A percentile compares a stretch with the other conserved stretches of the same genome.
These are phyloP conservation scores for Ecdyonurus torrentis DNA, from an alignment of 2,888 invertebrate genomes.

Conservation along the genomic window DNA sequence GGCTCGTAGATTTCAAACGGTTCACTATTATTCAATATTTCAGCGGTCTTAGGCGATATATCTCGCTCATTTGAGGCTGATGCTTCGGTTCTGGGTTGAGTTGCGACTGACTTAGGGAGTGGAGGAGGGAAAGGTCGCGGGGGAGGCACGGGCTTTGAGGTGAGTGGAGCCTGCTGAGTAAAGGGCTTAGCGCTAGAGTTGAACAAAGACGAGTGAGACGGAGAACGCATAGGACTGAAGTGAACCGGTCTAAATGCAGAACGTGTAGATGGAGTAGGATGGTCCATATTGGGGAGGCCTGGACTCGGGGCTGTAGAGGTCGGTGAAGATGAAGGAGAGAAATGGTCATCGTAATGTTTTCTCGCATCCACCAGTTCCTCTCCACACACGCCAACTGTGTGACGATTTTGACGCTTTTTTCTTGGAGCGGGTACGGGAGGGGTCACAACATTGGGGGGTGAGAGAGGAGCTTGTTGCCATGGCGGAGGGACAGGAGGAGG, in stretches of 20 bases:
- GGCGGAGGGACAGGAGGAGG: conserved; percentile 24
- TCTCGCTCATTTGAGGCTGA: neutral
- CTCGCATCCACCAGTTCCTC: conserved; percentile 68
- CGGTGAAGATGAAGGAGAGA: conserved; percentile 1
- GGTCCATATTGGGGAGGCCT: neutral
- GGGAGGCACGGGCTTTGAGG: neutral
- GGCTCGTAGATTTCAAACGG: neutral
- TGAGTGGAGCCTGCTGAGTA: conserved; percentile 2
- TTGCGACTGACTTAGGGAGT: neutral
- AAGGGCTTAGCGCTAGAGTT: conserved; percentile 8
- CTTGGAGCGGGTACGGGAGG: conserved; percentile 29
- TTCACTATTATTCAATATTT: neutral
- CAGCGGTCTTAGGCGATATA: neutral
- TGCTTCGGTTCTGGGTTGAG: neutral
- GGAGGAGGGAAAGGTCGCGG: conserved; percentile 3
- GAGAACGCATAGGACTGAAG: conserved; percentile 8
- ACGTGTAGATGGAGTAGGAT: neutral
- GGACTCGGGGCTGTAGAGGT: conserved; percentile 4
- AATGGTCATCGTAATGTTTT: conserved; percentile 41
- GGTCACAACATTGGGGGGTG: conserved; percentile 17
- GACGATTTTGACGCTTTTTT: conserved; percentile 40
- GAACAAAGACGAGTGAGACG: conserved; percentile 7
- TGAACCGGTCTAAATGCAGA: conserved; percentile 7
- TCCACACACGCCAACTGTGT: conserved; percentile 68
- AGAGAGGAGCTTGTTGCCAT: conserved; percentile 15